Evolutionary conservation across 2,888 invertebrate species (phyloP).

Genomic region (Lasioglossum villosulum): DNA sequence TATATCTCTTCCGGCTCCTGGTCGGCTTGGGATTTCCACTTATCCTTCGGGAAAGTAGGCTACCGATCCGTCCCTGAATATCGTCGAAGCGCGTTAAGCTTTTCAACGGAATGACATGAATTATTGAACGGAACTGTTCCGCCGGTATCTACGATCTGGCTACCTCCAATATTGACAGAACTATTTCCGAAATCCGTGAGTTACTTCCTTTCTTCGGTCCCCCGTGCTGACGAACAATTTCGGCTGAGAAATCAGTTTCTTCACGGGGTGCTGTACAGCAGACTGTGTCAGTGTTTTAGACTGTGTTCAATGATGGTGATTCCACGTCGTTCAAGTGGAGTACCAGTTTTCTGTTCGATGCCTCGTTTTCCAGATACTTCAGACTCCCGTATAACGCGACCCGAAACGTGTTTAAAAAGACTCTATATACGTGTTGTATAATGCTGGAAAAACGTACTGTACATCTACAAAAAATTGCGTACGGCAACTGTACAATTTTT

Average conservation of each 20-base stretch:
- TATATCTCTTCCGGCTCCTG: slow-evolving; percentile 17
- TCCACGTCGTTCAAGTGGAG: background rate
- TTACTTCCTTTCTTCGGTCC: slow-evolving; percentile 45
- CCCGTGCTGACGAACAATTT: background rate
- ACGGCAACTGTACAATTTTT: no score
- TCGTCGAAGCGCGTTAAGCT: slow-evolving; percentile 59
- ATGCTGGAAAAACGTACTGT: no score
- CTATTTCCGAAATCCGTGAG: slow-evolving; percentile 59
- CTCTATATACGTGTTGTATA: no score
- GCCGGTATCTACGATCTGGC: slow-evolving; percentile 59
- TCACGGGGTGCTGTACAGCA: background rate
- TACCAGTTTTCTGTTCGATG: background rate
- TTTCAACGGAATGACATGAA: slow-evolving; percentile 69
- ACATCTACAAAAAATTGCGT: no score
- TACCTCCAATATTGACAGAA: slow-evolving; percentile 64
- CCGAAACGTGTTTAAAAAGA: no score
- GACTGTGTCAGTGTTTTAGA: background rate
- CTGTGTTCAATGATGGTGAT: background rate
- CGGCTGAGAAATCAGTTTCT: background rate
- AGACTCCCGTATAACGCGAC: no score
- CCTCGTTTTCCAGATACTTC: no score
- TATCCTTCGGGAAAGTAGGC: slow-evolving; percentile 30
- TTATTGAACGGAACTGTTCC: slow-evolving; percentile 63
- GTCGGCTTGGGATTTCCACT: slow-evolving; percentile 39
- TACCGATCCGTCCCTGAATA: slow-evolving; percentile 38